A percentile compares a stretch with the other conserved stretches of the same genome.
phyloP scores from a whole-genome alignment of 2,888 invertebrate genomes.

The Punctoribates punctum region DNA sequence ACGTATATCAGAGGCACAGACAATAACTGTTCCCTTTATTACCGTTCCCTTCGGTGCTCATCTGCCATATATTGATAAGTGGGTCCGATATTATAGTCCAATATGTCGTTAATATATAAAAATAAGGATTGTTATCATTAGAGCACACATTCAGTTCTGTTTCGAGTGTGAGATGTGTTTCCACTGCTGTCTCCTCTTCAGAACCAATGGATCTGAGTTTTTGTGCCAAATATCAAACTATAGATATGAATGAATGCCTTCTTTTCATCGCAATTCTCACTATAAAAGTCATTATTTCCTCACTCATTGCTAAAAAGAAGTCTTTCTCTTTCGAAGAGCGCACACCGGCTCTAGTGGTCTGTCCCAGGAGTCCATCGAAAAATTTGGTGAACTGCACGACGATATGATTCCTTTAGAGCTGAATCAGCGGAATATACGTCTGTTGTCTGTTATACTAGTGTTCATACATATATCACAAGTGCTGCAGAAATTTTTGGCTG shows the following conservation, averaged over 20 bases:
- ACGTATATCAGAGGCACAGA: not conserved
- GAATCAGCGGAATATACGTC: slow-evolving; percentile 16
- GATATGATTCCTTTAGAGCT: slow-evolving; percentile 22
- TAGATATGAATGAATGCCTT: slow-evolving; percentile 18
- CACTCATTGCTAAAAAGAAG: not conserved
- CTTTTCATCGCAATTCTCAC: not conserved
- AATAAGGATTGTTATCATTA: slow-evolving; percentile 32
- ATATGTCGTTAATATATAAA: slow-evolving; percentile 2
- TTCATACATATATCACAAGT: not conserved
- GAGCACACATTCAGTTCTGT: slow-evolving; percentile 14
- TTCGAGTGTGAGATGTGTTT: not conserved
- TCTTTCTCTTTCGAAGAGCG: not conserved
- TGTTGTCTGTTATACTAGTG: not conserved
- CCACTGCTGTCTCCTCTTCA: too few relatives aligned
- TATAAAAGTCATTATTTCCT: not conserved
- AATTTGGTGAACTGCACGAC: not conserved
- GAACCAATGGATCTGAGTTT: too few relatives aligned
- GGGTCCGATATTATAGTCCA: not conserved
- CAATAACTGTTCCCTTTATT: not conserved
- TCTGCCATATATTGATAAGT: slow-evolving; percentile 25
- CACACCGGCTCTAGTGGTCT: not conserved
- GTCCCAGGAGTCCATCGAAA: not conserved
- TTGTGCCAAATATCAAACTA: too few relatives aligned
- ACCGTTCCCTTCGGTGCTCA: slow-evolving; percentile 10
- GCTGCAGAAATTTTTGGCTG: not conserved